Base-by-base conservation (phyloP, 1,140 invertebrate species). In the Sycophaga agraensis region DNA sequence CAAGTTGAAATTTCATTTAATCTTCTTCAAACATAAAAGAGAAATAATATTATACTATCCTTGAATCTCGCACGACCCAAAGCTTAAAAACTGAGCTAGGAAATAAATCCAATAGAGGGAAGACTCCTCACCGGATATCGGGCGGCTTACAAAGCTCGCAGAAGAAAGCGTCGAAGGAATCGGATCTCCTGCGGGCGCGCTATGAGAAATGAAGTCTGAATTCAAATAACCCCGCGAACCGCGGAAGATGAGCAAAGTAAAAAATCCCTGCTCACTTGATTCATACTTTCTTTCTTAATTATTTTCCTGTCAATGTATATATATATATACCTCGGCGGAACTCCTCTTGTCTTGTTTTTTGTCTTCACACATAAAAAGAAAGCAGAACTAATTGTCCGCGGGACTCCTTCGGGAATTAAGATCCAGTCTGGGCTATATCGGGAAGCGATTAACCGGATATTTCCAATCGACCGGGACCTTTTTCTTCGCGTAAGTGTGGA, bases 361-460 rank as follows among this genome's bases (percentile, higher is more conserved):
- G 42, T 17, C 22, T 58, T 37, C 8, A 2, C 50, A 31, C 14
- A 21, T 14, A 11, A 26, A 39, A 53, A 37, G 35, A n/a, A 50
- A 50, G n/a, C n/a, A 50, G 17, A 53, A 53, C 4, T 16, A 35
- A 56, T 45, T 26, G 9, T 19, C 17, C 35, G 43, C 21, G 43
- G 2, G 45, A n/a, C 34, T 49, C 42, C 17, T 42, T 6, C n/a
- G n/a, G 34, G 17, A 59, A 50, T 43, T 63, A 63, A 66, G 59
- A 58, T 45, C 48, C 34, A 62, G 55, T 46, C 59, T 26, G 54
- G 43, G 56, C 59, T 54, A n/a, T n/a, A 57, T 54, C 46, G 55
- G 24, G n/a, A n/a, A 49, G 49, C 64, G 69, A 71, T 72, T 72
- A 69, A 71, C 68, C 63, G 66, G 63, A 72, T 69, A 70, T 73